These are phyloP conservation scores for Acrocyrtus sp. DNA, from an alignment of 2,888 invertebrate species.

Conservation along the genomic window DNA sequence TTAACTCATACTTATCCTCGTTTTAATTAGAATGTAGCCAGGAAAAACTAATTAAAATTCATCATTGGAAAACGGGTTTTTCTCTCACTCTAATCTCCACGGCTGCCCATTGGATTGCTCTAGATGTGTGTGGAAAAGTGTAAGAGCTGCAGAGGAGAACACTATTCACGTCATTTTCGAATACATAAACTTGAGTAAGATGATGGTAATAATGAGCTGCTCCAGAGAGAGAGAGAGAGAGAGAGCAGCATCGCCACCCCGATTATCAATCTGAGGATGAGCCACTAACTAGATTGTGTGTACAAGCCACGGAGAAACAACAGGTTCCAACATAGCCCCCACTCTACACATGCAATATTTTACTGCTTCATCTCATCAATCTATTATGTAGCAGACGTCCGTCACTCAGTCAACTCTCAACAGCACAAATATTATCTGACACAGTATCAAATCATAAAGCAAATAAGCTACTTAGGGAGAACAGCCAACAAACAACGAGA, in stretches of 20 bases:
- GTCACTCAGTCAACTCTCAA: constrained; percentile 15
- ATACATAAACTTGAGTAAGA: constrained; percentile 19
- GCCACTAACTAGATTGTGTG: background rate
- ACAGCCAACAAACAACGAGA: constrained; percentile 3
- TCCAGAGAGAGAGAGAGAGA: background rate
- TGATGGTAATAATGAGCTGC: constrained; percentile 10
- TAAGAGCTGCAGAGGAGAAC: background rate
- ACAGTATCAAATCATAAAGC: constrained; percentile 36
- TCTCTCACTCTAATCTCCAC: background rate
- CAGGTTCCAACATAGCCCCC: too few relatives aligned
- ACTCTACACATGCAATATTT: too few relatives aligned
- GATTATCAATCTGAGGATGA: background rate
- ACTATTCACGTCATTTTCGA: constrained; percentile 15
- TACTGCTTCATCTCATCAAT: constrained; percentile 34
- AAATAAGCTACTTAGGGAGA: constrained; percentile 14
- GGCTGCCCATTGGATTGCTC: constrained; percentile 16
- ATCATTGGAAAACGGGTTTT: constrained; percentile 39
- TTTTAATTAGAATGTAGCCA: constrained; percentile 28
- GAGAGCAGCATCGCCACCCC: background rate
- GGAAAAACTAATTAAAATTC: constrained; percentile 47
- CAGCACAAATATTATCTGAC: constrained; percentile 29
- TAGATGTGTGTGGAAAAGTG: background rate
- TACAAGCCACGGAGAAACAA: constrained; percentile 4
- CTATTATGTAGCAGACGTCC: constrained; percentile 31
- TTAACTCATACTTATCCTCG: constrained; percentile 33